Evolutionary conservation across 2,797 vertebrate species (phyloP), one percentile per base, ranked within the genome.

Genomic region (Clarias laeviceps): DNA sequence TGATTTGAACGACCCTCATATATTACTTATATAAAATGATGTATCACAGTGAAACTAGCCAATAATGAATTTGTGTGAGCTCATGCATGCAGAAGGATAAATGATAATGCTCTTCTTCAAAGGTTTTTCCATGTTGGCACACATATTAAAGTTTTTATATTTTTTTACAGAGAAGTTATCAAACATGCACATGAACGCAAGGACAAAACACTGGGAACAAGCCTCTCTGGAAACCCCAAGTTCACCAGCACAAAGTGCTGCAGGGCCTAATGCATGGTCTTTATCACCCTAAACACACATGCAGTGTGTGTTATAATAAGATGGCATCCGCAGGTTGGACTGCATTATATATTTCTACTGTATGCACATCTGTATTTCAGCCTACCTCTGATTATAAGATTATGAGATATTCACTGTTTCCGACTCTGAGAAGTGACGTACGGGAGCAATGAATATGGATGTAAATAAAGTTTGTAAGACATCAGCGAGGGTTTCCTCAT

Each of bases 211-310:
- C 95, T 96, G 2, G 90, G 98, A 84, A 93, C 96, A 37, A 96
- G 85, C 70, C 92, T 99, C 78, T 88, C 91, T 7, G 92, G 90
- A 80, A 92, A 91, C n/a, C 89, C 92, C 82, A 98, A 95, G 85
- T 92, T 95, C 0, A 50, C 93, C 1, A 94, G 96, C 87, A 92
- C 90, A 40, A 96, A 95, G 92, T 99, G 98, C 89, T 99, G 98
- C 91, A 91, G 37, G 89, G 88, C 87, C 92, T 93, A 82, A 90
- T 12, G 50, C 17, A 1, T 84, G 34, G n/a, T 15, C 87, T 64
- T 82, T n/a, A 34, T 72, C 65, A 64, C 68, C 14, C 27, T 57
- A 15, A 29, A 24, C 20, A 68, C n/a, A 70, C 59, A 65, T 45
- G 27, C 37, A 29, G n/a, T 87, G 74, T 66, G 24, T 57, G 37